Evolutionary conservation across 2,797 vertebrate species (phyloP).

Genomic region (Squalus acanthias): DNA sequence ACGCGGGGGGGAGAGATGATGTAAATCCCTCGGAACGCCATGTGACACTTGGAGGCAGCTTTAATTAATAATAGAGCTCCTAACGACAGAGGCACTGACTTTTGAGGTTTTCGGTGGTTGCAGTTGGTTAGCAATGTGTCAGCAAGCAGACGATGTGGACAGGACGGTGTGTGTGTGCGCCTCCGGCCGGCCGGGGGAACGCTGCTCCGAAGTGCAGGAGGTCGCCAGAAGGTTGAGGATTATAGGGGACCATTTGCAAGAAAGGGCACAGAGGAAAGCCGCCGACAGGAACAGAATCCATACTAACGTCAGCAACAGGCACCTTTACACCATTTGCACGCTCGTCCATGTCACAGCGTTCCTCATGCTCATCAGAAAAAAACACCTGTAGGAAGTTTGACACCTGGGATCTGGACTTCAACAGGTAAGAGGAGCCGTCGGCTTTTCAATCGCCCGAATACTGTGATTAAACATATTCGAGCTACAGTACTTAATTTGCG

Average conservation of each 20-base stretch:
- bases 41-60: constrained; percentile 45
- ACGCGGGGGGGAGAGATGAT: constrained; percentile 74
- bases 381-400: constrained; percentile 68
- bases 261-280: constrained; percentile 52
- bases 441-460: not conserved
- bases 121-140: constrained; percentile 66
- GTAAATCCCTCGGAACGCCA: constrained; percentile 66
- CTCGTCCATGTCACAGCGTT: constrained; percentile 71
- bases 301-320: constrained; percentile 44
- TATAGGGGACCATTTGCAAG: constrained; percentile 84
- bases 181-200: constrained; percentile 55
- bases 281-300: constrained; percentile 51
- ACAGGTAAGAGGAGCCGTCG: constrained; percentile 53
- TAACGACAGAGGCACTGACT: constrained; percentile 49
- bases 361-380: constrained; percentile 72
- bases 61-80: constrained; percentile 79
- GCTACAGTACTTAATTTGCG: not conserved
- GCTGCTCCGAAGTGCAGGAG: constrained; percentile 62
- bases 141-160: constrained; percentile 68
- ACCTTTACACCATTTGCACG: constrained; percentile 59
- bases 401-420: constrained; percentile 45
- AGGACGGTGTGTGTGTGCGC: constrained; percentile 65
- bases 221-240: constrained; percentile 75
- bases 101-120: constrained; percentile 40
- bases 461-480: not conserved